These are phyloP conservation scores for Esox masquinongy DNA, from an alignment of 2,797 vertebrate species.

Conservation along the genomic window DNA sequence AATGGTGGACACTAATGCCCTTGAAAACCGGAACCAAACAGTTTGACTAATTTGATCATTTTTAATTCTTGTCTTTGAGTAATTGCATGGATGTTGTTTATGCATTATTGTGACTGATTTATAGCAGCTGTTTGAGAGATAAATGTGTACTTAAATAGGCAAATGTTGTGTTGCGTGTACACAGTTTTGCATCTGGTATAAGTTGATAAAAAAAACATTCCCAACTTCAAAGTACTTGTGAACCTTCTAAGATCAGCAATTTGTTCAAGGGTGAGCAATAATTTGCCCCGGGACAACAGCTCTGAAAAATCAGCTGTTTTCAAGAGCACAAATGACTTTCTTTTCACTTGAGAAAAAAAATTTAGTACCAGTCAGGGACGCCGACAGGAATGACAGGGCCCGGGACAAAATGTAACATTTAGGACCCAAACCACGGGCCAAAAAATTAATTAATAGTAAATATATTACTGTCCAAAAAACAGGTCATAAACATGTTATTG, in stretches of 20 bases:
- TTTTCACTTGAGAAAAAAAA: constrained; percentile 55
- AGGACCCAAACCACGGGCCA: too few species aligned
- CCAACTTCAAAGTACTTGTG: constrained; percentile 66
- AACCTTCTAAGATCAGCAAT: constrained; percentile 62
- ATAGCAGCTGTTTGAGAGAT: background rate
- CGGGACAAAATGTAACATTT: too few species aligned
- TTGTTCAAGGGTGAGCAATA: constrained; percentile 50
- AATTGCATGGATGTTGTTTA: background rate
- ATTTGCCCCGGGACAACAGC: constrained; percentile 56
- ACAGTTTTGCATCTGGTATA: constrained; percentile 49
- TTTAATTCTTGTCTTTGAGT: background rate
- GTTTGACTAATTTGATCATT: background rate
- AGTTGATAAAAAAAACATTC: constrained; percentile 69
- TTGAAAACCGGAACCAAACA: background rate
- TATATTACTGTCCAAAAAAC: too few species aligned
- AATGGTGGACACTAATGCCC: background rate
- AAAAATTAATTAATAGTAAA: too few species aligned
- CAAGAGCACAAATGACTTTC: constrained; percentile 44
- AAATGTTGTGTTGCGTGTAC: constrained; percentile 35
- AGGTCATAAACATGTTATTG: too few species aligned
- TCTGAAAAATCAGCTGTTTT: constrained; percentile 56
- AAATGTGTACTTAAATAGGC: background rate
- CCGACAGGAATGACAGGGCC: too few species aligned
- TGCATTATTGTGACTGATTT: background rate
- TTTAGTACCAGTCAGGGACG: too few species aligned